These are phyloP conservation scores for Daboia siamensis DNA, from an alignment of 2,113 vertebrate genomes.

Conservation along the genomic window DNA sequence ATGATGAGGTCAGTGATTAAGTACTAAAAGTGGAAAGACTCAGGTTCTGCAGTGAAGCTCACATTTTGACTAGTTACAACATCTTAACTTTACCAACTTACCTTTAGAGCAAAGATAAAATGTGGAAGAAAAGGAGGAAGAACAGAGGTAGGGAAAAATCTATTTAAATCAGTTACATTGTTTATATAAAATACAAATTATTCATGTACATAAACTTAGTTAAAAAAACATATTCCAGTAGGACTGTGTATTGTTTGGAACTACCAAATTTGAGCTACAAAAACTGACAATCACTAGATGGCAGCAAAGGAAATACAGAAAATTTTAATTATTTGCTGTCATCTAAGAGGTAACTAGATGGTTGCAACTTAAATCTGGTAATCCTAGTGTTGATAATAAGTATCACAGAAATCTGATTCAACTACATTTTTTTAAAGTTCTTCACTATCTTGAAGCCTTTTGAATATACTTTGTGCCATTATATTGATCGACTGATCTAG, in stretches of 20 bases:
- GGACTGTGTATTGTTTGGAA: neutral
- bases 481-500: neutral
- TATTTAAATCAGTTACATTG: neutral
- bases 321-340: neutral
- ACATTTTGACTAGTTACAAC: neutral
- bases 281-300: neutral
- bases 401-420: neutral
- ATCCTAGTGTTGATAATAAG: neutral
- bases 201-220: neutral
- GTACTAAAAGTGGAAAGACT: neutral
- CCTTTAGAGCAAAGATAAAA: neutral
- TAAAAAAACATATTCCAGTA: neutral
- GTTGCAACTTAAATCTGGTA: neutral
- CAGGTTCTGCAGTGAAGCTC: neutral
- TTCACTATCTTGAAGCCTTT: neutral
- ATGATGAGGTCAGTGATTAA: neutral
- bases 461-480: neutral
- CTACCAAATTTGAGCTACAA: no score
- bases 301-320: neutral
- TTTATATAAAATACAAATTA: neutral
- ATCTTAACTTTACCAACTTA: neutral
- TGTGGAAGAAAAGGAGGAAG: neutral
- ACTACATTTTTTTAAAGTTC: neutral
- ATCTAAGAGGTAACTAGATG: neutral
- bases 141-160: neutral